Base-by-base conservation (phyloP, 2,888 invertebrate genomes). In the Drymonia ruficornis region DNA sequence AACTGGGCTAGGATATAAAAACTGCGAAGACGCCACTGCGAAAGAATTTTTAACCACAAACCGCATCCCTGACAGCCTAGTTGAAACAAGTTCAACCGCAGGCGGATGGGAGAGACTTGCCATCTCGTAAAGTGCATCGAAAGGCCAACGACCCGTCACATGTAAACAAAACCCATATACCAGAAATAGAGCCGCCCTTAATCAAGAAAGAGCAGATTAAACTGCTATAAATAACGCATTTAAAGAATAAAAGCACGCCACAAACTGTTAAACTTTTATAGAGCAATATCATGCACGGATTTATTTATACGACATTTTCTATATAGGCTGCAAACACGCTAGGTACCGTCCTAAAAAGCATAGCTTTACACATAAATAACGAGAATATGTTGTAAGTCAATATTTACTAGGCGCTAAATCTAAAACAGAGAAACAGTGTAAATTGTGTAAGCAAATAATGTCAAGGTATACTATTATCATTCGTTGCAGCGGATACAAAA, bases 51-150 rank as follows among this genome's bases (percentile, higher is more conserved):
- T 59, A 66, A 71, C 80, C 78, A 62, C 79, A 74, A 44, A 65
- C 76, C 80, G 66, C 81, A 81, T 74, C 77, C 65, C 55, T 63
- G 57, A 59, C 58, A 65, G 62, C 63, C 60, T 64, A 66, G 67
- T 71, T 68, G 66, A 29, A 73, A 71, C 76, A 67, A 76, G 76
- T 73, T 67, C 49, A 64, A 74, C 76, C 76, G 59, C 79, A 67
- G 56, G 56, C 59, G 54, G 67, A 59, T 65, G 66, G 63, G 65
- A 67, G 52, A 66, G 49, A 53, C 55, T 63, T 54, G 54, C 58
- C 56, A 61, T 66, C 60, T 67, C 55, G 54, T 65, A 67, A 61
- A 70, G 56, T 58, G 56, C 52, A 51, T 53, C 55, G 56, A 67
- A 67, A 66, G 76, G 70, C 67, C 76, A 74, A 75, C 55, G 80